Evolutionary conservation across 2,888 invertebrate species (phyloP).

Genomic region (Micropterix aruncella): DNA sequence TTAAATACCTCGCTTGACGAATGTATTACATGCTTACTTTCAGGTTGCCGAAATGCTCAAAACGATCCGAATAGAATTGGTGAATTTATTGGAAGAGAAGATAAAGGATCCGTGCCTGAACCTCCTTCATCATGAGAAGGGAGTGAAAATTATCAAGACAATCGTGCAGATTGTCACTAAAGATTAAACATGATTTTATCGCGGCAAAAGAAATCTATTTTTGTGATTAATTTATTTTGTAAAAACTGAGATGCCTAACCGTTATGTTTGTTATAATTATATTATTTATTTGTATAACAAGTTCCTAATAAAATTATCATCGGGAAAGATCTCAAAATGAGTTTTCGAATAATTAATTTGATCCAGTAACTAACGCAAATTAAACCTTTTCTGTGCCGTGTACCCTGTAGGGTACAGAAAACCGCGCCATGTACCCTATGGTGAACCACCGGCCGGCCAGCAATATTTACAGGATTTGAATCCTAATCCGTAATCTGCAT

Average conservation of each 20-base stretch:
- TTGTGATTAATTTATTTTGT: background rate
- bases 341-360: too few species aligned
- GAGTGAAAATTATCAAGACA: slow-evolving; percentile 60
- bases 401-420: too few species aligned
- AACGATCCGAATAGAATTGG: slow-evolving; percentile 59
- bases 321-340: too few species aligned
- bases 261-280: background rate
- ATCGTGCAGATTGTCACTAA: slow-evolving; percentile 57
- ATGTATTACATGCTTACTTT: slow-evolving; percentile 13
- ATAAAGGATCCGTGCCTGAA: slow-evolving; percentile 70
- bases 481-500: too few species aligned
- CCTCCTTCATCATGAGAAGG: slow-evolving; percentile 56
- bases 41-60: slow-evolving; percentile 74
- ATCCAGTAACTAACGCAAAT: too few species aligned
- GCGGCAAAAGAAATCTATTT: too few species aligned
- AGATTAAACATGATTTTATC: slow-evolving; percentile 22
- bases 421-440: too few species aligned
- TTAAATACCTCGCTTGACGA: background rate
- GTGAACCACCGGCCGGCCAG: too few species aligned
- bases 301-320: too few species aligned
- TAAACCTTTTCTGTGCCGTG: too few species aligned
- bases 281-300: too few species aligned
- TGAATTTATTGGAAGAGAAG: slow-evolving; percentile 67
- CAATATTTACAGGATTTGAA: too few species aligned
- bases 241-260: background rate